Conservation (phyloP, 2,888 invertebrate species). For the Chorisops tibialis region DNA sequence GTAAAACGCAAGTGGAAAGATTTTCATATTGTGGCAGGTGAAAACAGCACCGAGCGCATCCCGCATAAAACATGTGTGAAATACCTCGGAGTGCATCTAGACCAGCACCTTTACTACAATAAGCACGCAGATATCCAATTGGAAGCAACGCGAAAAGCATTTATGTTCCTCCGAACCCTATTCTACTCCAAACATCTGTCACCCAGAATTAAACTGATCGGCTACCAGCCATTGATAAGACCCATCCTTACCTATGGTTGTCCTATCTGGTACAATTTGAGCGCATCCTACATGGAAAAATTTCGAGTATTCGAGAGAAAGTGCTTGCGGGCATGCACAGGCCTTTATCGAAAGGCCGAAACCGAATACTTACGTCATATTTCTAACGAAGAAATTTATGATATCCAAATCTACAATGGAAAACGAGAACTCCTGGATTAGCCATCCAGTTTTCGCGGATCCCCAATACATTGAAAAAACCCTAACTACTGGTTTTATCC, state of each 20-base stretch:
- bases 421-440: not conserved
- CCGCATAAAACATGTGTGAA: too few relatives aligned
- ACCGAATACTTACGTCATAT: too few relatives aligned
- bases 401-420: not conserved
- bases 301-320: constrained; percentile 4
- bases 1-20: constrained; percentile 1
- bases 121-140: not conserved
- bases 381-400: too few relatives aligned
- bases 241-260: constrained; percentile 12
- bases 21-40: too few relatives aligned
- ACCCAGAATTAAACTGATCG: too few relatives aligned
- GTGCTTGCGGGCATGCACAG: too few relatives aligned
- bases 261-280: constrained; percentile 8
- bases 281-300: constrained; percentile 5
- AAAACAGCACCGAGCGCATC: too few relatives aligned
- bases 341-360: too few relatives aligned
- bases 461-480: not conserved
- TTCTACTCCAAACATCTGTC: too few relatives aligned
- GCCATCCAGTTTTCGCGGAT: not conserved
- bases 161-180: not conserved
- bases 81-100: too few relatives aligned
- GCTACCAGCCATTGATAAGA: not conserved
- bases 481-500: constrained; percentile 4
- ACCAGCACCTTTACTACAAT: too few relatives aligned
- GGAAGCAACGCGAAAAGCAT: not conserved